These are phyloP conservation scores for Spatula clypeata DNA, from an alignment of 2,797 vertebrate species.

Conservation along the genomic window DNA sequence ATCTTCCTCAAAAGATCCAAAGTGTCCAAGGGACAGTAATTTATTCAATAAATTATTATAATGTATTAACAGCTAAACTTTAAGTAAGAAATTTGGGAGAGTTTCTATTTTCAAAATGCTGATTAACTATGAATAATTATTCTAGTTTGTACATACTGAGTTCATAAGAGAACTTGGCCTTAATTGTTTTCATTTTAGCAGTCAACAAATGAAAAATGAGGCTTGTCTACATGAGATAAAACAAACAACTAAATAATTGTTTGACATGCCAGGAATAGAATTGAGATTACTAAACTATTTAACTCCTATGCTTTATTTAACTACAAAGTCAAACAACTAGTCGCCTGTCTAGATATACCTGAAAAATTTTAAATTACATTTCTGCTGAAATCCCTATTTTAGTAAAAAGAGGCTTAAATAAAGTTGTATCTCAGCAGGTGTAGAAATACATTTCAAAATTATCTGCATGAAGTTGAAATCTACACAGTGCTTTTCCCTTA, in stretches of 20 bases:
- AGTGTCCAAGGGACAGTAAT: not conserved
- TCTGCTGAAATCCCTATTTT: not conserved
- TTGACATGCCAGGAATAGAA: not conserved
- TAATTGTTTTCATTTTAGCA: not conserved
- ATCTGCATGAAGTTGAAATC: not conserved
- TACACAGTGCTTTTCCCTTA: not conserved
- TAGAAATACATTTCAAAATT: not conserved
- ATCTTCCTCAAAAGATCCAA: not conserved
- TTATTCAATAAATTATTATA: not conserved
- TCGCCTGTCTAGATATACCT: not conserved
- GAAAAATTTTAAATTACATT: not conserved
- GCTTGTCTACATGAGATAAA: not conserved
- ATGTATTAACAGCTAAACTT: not conserved
- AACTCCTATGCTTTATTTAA: not conserved
- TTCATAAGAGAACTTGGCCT: not conserved
- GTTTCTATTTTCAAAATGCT: not conserved
- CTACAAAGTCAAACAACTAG: not conserved
- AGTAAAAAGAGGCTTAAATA: not conserved
- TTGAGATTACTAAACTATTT: not conserved
- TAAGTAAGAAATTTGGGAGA: not conserved
- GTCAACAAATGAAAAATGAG: not conserved
- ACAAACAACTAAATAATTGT: not conserved
- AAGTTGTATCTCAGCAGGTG: not conserved
- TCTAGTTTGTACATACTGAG: not conserved
- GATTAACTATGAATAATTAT: not conserved